Percentiles rank a stretch among this genome's conserved stretches.
Conservation (phyloP, 2,113 vertebrate genomes). For the Alosa alosa region DNA sequence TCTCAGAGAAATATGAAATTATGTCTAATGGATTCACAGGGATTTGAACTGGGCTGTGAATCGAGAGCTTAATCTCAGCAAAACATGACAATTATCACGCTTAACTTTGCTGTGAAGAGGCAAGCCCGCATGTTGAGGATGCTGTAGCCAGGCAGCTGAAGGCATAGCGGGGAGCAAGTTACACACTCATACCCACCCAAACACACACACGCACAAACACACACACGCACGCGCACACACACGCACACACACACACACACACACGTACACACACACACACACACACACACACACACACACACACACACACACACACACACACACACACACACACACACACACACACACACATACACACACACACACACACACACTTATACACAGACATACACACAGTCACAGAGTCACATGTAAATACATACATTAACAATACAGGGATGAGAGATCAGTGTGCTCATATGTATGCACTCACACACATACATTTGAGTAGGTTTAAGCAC, state of each 20-base stretch:
- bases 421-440: background rate
- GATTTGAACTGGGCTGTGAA: background rate
- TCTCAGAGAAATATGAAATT: background rate
- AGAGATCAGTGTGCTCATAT: background rate
- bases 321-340: background rate
- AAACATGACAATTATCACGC: conserved; percentile 14
- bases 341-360: background rate
- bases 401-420: background rate
- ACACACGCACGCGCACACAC: background rate
- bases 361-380: background rate
- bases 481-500: background rate
- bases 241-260: background rate
- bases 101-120: background rate
- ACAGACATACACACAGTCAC: background rate
- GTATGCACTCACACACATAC: background rate
- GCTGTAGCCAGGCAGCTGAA: background rate
- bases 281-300: background rate
- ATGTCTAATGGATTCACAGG: background rate
- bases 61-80: background rate
- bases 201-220: background rate
- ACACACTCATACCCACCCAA: background rate
- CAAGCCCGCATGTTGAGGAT: background rate
- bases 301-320: background rate
- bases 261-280: background rate
- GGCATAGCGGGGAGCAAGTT: background rate